These are phyloP conservation scores for Julus scandinavius DNA, from an alignment of 2,888 invertebrate genomes.

Conservation along the genomic window DNA sequence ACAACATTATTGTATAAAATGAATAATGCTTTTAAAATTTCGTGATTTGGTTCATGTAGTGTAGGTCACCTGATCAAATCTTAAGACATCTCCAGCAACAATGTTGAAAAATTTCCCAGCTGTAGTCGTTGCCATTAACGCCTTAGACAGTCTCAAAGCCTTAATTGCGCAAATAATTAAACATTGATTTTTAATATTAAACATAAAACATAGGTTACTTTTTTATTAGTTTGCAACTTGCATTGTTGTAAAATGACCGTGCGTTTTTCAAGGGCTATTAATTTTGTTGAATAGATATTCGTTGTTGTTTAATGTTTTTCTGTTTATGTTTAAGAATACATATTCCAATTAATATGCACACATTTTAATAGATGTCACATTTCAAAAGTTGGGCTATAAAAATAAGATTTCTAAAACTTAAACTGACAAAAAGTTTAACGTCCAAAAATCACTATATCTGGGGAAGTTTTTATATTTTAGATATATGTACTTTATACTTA, in stretches of 20 bases:
- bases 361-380: background rate
- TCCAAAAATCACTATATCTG: too few species aligned
- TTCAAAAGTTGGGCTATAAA: background rate
- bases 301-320: too few species aligned
- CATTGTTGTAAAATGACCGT: background rate
- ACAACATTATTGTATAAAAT: background rate
- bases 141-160: conserved; percentile 44
- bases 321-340: too few species aligned
- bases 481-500: background rate
- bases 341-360: too few species aligned
- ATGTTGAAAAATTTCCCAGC: conserved; percentile 54
- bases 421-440: background rate
- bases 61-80: conserved; percentile 35
- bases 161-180: background rate
- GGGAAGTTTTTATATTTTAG: too few species aligned
- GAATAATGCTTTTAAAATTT: background rate
- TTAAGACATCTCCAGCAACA: conserved; percentile 48
- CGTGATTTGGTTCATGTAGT: background rate
- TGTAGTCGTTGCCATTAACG: conserved; percentile 42
- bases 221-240: background rate
- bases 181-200: background rate
- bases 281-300: background rate
- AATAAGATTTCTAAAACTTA: too few species aligned
- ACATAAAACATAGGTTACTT: background rate
- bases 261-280: background rate